Conservation (phyloP, 2,113 vertebrate genomes). For the Oriolus oriolus region DNA sequence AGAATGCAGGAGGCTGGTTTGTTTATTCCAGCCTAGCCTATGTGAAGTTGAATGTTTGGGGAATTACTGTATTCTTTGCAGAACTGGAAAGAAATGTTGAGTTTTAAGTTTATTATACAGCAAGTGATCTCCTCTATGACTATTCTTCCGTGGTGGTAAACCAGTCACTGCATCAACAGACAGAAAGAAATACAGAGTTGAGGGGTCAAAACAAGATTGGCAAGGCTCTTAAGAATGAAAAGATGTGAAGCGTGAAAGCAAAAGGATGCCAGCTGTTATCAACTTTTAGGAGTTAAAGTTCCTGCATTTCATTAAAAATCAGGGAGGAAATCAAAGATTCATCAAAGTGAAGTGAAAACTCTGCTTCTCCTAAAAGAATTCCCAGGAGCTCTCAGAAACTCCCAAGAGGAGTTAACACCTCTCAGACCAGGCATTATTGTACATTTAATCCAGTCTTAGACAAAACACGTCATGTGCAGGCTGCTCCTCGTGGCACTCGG, state of each 20-base stretch:
- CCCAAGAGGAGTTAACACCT: background rate
- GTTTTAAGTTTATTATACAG: background rate
- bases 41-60: background rate
- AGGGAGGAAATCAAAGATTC: conserved; percentile 19
- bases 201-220: conserved; percentile 42
- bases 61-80: background rate
- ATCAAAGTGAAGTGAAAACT: conserved; percentile 24
- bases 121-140: background rate
- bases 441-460: background rate
- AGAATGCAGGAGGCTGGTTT: background rate
- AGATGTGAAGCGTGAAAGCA: conserved; percentile 39
- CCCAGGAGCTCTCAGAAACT: background rate
- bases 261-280: conserved; percentile 42
- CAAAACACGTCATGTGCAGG: background rate
- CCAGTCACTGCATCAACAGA: background rate
- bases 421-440: background rate
- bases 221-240: conserved; percentile 35
- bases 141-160: background rate
- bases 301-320: conserved; percentile 30
- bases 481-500: background rate
- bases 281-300: conserved; percentile 44
- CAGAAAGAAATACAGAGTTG: background rate
- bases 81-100: background rate
- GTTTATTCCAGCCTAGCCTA: conserved; percentile 1
- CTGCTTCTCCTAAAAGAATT: background rate